phyloP scores from a whole-genome alignment of 2,888 invertebrate species.

The Drosophila borealis region DNA sequence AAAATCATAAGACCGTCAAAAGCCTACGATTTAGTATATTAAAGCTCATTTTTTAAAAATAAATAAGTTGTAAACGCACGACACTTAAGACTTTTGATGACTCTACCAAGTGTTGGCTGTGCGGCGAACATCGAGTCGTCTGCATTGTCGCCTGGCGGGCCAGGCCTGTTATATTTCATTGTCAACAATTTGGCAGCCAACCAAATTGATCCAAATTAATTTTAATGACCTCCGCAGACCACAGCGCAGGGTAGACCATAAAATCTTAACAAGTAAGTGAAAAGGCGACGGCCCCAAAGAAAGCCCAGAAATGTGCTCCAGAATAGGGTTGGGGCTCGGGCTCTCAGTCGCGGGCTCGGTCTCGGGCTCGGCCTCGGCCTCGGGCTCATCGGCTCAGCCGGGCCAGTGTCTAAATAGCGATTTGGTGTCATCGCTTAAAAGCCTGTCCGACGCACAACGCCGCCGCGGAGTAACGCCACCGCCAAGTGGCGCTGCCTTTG shows the following conservation, averaged over 20 bases:
- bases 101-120: slow-evolving; percentile 57
- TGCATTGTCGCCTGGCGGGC: slow-evolving; percentile 29
- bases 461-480: slow-evolving; percentile 76
- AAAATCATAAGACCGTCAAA: slow-evolving; percentile 36
- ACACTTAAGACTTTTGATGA: slow-evolving; percentile 60
- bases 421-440: slow-evolving; percentile 85
- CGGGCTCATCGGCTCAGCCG: not conserved
- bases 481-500: slow-evolving; percentile 73
- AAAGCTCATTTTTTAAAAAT: slow-evolving; percentile 52
- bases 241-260: slow-evolving; percentile 54
- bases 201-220: slow-evolving; percentile 84
- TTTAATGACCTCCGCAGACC: slow-evolving; percentile 82
- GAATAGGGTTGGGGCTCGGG: not conserved
- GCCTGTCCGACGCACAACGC: slow-evolving; percentile 81
- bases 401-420: slow-evolving; percentile 83
- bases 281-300: slow-evolving; percentile 38
- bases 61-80: slow-evolving; percentile 76
- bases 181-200: slow-evolving; percentile 83
- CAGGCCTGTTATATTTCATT: slow-evolving; percentile 78
- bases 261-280: slow-evolving; percentile 63
- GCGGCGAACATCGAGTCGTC: slow-evolving; percentile 7
- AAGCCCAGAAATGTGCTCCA: slow-evolving; percentile 24
- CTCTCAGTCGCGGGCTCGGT: not conserved
- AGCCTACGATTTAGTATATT: slow-evolving; percentile 66
- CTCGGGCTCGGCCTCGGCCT: slow-evolving; percentile 4